These are phyloP conservation scores for Drosophila jambulina DNA, from an alignment of 1,140 invertebrate species.

Conservation along the genomic window DNA sequence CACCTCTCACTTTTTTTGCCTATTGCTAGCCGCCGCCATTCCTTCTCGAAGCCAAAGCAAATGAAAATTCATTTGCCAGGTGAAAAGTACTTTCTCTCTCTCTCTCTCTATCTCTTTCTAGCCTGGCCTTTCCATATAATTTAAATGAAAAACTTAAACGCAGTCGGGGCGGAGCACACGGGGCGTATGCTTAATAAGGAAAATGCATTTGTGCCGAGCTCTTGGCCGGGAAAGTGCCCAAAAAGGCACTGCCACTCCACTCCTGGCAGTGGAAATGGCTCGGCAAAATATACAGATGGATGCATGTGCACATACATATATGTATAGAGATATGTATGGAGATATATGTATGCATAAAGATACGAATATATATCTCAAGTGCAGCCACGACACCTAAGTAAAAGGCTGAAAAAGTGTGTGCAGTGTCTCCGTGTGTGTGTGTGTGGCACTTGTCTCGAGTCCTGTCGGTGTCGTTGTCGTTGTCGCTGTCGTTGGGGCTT, in stretches of 20 bases:
- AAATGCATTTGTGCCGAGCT: constrained; percentile 71
- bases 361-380: constrained; percentile 46
- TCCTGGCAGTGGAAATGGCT: constrained; percentile 60
- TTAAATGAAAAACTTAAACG: constrained; percentile 59
- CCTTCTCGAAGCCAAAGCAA: not conserved
- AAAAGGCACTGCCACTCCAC: constrained; percentile 16
- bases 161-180: constrained; percentile 3
- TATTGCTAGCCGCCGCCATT: not conserved
- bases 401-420: constrained; percentile 16
- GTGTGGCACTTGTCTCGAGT: constrained; percentile 36
- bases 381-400: constrained; percentile 69
- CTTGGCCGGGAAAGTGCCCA: constrained; percentile 53
- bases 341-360: constrained; percentile 8
- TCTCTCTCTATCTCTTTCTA: not conserved
- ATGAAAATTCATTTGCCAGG: constrained; percentile 26
- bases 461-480: constrained; percentile 24
- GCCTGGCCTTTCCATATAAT: constrained; percentile 31
- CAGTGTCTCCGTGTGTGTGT: constrained; percentile 1
- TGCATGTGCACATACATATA: not conserved
- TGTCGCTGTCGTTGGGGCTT: constrained; percentile 21
- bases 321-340: constrained; percentile 11
- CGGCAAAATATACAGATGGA: constrained; percentile 43
- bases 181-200: constrained; percentile 59
- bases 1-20: not conserved
- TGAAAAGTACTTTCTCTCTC: constrained; percentile 25